phyloP scores from a whole-genome alignment of 2,797 vertebrate species.

The Naso thynnoides region DNA sequence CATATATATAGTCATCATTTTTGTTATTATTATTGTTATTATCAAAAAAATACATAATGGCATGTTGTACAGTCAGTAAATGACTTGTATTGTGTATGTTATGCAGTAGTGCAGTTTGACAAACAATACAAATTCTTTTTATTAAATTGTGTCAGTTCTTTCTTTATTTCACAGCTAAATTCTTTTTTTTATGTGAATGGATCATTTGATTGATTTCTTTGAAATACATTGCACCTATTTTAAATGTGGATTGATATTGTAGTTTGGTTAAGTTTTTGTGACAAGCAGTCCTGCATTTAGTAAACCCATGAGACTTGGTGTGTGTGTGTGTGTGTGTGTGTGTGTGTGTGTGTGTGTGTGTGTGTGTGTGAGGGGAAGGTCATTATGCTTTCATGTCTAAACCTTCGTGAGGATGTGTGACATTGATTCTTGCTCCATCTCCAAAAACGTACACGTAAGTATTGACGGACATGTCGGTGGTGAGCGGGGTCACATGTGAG shows the following conservation, averaged over 20 bases:
- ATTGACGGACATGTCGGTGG: constrained; percentile 61
- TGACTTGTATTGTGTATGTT: constrained; percentile 98
- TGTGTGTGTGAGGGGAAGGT: constrained; percentile 7
- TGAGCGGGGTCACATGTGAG: constrained; percentile 86
- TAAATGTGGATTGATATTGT: constrained; percentile 11
- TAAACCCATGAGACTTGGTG: constrained; percentile 16
- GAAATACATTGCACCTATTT: constrained; percentile 11
- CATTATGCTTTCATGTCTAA: constrained; percentile 2
- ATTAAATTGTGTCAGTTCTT: constrained; percentile 74
- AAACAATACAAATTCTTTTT: constrained; percentile 90
- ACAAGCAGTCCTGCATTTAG: neutral
- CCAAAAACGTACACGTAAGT: constrained; percentile 89
- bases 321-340: too few relatives aligned
- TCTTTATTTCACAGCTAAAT: constrained; percentile 37
- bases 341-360: constrained; percentile 9
- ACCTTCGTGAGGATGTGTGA: constrained; percentile 36
- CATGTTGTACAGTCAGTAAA: constrained; percentile 93
- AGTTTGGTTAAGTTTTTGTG: constrained; percentile 5
- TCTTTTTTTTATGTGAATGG: constrained; percentile 5
- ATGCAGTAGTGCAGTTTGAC: constrained; percentile 97
- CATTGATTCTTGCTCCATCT: constrained; percentile 66
- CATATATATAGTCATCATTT: constrained; percentile 79
- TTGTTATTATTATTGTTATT: constrained; percentile 71
- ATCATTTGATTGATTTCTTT: constrained; percentile 22
- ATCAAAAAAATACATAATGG: constrained; percentile 67